Conservation (phyloP, 2,113 vertebrate genomes). For the Psilopsiagon aymara region DNA sequence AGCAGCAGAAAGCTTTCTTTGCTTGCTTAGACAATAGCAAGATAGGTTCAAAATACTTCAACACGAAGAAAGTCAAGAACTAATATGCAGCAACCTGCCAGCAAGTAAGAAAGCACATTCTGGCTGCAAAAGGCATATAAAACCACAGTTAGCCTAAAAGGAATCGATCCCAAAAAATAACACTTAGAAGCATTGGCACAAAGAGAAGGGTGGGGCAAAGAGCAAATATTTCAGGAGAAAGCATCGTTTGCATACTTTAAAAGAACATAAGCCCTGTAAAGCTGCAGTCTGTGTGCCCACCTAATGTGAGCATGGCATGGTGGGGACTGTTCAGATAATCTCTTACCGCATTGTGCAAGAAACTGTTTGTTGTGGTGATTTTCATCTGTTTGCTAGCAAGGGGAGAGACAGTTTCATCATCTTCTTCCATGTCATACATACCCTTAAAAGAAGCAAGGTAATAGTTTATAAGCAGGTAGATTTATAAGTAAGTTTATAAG, state of each 20-base stretch:
- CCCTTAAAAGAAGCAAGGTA: conserved; percentile 55
- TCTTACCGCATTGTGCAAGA: conserved; percentile 84
- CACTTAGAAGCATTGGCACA: background rate
- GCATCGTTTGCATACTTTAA: background rate
- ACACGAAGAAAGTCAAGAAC: background rate
- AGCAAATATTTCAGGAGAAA: background rate
- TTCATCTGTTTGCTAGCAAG: conserved; percentile 89
- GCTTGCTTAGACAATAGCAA: background rate
- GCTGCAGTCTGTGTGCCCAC: background rate
- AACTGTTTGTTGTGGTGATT: conserved; percentile 79
- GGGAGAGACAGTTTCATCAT: conserved; percentile 71
- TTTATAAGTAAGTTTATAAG: background rate
- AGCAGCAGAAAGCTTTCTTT: background rate
- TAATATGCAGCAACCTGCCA: background rate
- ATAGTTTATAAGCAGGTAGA: background rate
- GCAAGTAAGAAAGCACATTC: background rate
- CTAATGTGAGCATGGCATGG: background rate
- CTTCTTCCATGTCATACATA: conserved; percentile 77
- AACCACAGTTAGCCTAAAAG: background rate
- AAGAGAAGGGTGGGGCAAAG: background rate
- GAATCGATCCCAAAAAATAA: background rate
- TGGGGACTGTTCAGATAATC: background rate
- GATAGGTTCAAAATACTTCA: background rate
- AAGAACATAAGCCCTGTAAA: conserved; percentile 12
- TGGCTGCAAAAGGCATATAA: background rate